Conservation (phyloP, 1,140 invertebrate genomes). For the Euura saliciscinereae region DNA sequence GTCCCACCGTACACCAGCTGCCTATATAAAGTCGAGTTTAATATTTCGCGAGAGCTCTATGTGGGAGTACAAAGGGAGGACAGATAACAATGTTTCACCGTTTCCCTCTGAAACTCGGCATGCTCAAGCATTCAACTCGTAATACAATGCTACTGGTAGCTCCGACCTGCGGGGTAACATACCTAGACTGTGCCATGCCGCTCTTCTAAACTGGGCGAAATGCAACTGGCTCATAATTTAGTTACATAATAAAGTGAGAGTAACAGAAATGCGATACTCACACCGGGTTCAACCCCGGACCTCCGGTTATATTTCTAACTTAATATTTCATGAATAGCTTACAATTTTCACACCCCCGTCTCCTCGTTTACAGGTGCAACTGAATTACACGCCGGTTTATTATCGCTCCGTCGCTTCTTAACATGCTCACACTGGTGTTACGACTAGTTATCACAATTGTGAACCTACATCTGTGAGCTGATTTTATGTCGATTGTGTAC, state of each 20-base stretch:
- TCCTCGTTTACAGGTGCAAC: neutral
- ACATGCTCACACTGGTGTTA: too few species aligned
- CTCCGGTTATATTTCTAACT: neutral
- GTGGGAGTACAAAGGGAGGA: neutral
- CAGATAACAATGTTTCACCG: conserved; percentile 1
- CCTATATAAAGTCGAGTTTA: conserved; percentile 4
- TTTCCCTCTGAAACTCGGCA: neutral
- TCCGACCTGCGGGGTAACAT: neutral
- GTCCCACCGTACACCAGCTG: neutral
- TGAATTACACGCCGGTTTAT: neutral
- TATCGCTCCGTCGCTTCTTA: neutral
- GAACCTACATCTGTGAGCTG: too few species aligned
- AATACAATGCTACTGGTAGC: neutral
- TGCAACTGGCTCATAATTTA: neutral
- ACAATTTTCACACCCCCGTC: neutral
- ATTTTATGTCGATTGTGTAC: too few species aligned
- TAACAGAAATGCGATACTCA: neutral
- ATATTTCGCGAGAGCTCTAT: neutral
- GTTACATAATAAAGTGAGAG: neutral
- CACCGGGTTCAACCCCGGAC: too few species aligned
- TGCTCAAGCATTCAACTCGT: neutral
- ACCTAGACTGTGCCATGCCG: neutral
- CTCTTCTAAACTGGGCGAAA: neutral
- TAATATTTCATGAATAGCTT: neutral
- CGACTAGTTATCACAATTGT: too few species aligned